Evolutionary conservation across 2,797 vertebrate species (phyloP).

Genomic region (Urocyon cinereoargenteus): DNA sequence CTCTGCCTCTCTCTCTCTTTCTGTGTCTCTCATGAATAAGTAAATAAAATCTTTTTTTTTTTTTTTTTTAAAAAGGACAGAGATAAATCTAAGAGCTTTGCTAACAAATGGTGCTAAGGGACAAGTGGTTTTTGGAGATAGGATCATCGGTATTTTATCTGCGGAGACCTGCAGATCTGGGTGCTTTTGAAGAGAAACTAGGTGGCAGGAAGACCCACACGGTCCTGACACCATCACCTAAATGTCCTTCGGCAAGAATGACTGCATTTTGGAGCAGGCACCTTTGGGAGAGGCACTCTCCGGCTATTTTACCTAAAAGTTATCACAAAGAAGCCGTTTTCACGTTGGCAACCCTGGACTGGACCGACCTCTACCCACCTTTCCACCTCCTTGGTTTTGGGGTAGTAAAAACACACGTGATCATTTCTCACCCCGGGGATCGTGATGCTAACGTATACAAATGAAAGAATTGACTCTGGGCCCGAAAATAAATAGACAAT

Average conservation of each 20-base stretch:
- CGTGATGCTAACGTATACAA: slow-evolving; percentile 82
- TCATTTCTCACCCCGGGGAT: slow-evolving; percentile 53
- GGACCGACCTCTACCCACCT: slow-evolving; percentile 53
- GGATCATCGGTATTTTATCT: background rate
- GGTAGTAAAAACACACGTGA: slow-evolving; percentile 64
- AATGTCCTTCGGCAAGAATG: slow-evolving; percentile 2
- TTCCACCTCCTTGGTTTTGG: slow-evolving; percentile 22
- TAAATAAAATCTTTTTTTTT: too few species aligned
- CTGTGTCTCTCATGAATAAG: too few species aligned
- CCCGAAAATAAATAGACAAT: slow-evolving; percentile 81
- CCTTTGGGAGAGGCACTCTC: background rate
- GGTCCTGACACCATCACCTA: accelerated
- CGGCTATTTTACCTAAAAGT: slow-evolving; percentile 22
- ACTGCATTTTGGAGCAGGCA: accelerated
- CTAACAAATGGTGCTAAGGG: background rate
- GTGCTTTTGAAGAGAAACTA: background rate
- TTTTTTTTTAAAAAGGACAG: background rate
- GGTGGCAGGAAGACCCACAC: background rate
- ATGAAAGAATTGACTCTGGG: slow-evolving; percentile 82
- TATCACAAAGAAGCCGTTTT: slow-evolving; percentile 40
- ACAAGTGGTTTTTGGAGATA: accelerated
- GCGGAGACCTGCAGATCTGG: background rate
- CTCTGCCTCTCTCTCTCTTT: too few species aligned
- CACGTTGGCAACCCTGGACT: slow-evolving; percentile 51
- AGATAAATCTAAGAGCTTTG: background rate